Evolutionary conservation across 1,140 invertebrate genomes (phyloP).

Genomic region (Anadara kagoshimensis): DNA sequence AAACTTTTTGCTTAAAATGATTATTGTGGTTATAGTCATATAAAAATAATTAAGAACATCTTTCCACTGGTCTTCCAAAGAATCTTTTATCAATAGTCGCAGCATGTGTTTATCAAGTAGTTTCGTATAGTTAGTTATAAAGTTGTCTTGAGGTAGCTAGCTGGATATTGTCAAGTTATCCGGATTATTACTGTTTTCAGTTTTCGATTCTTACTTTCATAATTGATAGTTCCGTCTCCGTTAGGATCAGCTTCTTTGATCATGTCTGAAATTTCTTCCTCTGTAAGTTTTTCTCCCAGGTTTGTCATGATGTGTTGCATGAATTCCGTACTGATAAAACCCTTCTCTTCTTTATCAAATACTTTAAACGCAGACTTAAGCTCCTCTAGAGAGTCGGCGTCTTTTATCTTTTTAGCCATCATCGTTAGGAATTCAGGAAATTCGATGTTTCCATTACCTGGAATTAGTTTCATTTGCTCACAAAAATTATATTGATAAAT

Average conservation of each 20-base stretch:
- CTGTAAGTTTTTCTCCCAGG: constrained; percentile 89
- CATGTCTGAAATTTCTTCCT: constrained; percentile 94
- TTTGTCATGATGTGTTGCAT: constrained; percentile 86
- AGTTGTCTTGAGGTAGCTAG: no score
- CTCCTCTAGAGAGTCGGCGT: constrained; percentile 98
- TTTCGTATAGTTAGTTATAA: no score
- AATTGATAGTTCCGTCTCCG: constrained; percentile 78
- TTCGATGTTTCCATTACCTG: constrained; percentile 81
- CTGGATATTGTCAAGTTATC: no score
- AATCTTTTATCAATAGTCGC: no score
- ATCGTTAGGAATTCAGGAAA: constrained; percentile 88
- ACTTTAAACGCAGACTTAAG: no score
- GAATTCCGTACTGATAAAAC: constrained; percentile 75
- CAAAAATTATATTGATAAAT: no score
- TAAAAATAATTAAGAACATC: no score
- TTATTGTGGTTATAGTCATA: no score
- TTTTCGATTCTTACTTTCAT: constrained; percentile 41
- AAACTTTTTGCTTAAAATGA: no score
- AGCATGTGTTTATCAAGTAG: no score
- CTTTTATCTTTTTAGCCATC: constrained; percentile 99
- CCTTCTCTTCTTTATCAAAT: constrained; percentile 88
- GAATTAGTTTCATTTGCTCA: not conserved
- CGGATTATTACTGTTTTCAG: no score
- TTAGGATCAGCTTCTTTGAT: constrained; percentile 93
- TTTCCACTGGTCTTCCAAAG: no score